phyloP scores from a whole-genome alignment of 2,888 invertebrate species.

The Drosophila flavopinicola region DNA sequence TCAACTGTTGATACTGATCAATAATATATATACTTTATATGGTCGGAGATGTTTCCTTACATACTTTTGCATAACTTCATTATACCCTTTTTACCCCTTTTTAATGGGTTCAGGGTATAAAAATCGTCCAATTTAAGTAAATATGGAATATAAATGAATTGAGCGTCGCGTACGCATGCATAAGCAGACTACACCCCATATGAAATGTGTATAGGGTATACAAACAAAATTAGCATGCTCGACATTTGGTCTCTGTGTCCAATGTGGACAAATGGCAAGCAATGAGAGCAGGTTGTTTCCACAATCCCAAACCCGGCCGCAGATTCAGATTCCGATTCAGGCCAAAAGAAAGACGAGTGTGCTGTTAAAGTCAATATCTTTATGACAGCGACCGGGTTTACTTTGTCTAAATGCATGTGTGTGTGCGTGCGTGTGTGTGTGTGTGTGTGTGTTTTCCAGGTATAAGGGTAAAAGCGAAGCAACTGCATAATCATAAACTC shows the following conservation, averaged over 20 bases:
- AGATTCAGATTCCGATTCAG: constrained; percentile 5
- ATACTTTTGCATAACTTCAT: too few relatives aligned
- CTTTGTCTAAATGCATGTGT: constrained; percentile 31
- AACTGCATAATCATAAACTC: constrained; percentile 61
- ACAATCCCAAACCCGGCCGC: constrained; percentile 19
- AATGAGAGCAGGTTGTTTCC: constrained; percentile 25
- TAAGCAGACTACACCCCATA: too few relatives aligned
- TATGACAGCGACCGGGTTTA: constrained; percentile 56
- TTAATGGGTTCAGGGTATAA: too few relatives aligned
- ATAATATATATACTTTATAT: too few relatives aligned
- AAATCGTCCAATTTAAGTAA: too few relatives aligned
- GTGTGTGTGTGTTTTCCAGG: constrained; percentile 33
- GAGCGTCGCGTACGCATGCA: too few relatives aligned
- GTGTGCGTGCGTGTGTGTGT: neutral
- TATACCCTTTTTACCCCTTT: too few relatives aligned
- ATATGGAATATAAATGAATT: too few relatives aligned
- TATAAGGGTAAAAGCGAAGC: constrained; percentile 32
- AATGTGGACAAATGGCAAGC: constrained; percentile 12
- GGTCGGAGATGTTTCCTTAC: too few relatives aligned
- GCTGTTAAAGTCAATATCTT: constrained; percentile 67
- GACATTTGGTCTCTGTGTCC: constrained; percentile 11
- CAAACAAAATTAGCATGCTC: constrained; percentile 12
- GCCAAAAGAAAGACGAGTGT: constrained; percentile 12
- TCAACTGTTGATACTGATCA: too few relatives aligned
- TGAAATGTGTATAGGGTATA: too few relatives aligned